Base-by-base conservation (phyloP, 2,888 invertebrate species). In the Acleris laterana region DNA sequence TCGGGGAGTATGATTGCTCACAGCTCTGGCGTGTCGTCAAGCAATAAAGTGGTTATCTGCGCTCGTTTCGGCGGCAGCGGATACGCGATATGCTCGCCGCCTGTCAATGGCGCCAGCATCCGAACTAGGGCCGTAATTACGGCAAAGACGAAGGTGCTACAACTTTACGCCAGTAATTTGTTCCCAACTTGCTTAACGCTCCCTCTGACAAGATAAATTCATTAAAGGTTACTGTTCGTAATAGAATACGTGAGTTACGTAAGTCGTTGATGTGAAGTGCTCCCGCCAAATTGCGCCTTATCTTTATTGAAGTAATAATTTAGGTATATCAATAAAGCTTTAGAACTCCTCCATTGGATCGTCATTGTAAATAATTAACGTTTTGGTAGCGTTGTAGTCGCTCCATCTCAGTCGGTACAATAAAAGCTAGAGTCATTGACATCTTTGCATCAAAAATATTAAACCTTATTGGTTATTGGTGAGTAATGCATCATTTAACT, bases 171-270 rank as follows among this genome's bases (percentile, higher is more conserved):
- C 81, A 82, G 86, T 90, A 91, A 92, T 90, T 90, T 88, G 87
- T 90, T 89, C 84, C 83, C 81, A 84, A 90, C 87, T 89, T 86
- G 81, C 83, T 86, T 89, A 89, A 89, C 87, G 87, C 82, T 85
- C 82, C 85, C 83, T 85, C 79, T 87, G 90, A 89, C 89, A 87
- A 89, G 89, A 86, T 88, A 88, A 91, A 91, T 91, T 90, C 89
- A 90, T 90, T 91, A 88, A 85, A 84, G 81, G 80, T 75, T 82
- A 78, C 77, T 76, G 69, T 69, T 68, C 69, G 72, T 70, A 77
- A 74, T 74, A 73, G 75, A 73, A 79, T 75, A 79, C 78, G 81
- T 59, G 65, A 60, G 51, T 57, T 65, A 52, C 60, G 49, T 38
- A 55, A 62, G 53, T 66, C 58, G 62, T 59, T 62, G 53, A 62